Conservation (phyloP, 2,797 vertebrate species). For the Somateria mollissima region DNA sequence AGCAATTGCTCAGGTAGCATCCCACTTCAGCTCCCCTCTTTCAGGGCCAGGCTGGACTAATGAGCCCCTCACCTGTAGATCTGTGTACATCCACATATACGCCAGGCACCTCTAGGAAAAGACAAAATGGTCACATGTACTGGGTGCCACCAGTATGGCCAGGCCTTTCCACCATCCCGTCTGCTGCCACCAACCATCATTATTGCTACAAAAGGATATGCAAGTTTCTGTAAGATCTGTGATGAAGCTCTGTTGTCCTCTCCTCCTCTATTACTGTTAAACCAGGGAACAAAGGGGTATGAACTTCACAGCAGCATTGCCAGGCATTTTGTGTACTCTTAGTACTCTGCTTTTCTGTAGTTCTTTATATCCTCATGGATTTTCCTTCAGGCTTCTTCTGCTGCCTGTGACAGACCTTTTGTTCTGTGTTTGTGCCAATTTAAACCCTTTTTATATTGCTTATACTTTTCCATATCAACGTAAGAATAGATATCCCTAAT, state of each 20-base stretch:
- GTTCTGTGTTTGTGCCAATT: neutral
- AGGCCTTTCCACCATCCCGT: accelerated
- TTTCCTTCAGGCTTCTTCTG: neutral
- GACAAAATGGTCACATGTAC: accelerated
- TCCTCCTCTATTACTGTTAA: neutral
- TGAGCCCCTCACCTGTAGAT: accelerated
- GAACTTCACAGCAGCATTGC: neutral
- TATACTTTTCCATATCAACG: neutral
- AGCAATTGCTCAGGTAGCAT: neutral
- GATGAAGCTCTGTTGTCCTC: neutral
- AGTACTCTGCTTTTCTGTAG: neutral
- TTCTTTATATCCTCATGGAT: neutral
- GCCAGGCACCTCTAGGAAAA: neutral
- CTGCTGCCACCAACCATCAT: neutral
- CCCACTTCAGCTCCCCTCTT: accelerated
- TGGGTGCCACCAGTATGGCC: accelerated
- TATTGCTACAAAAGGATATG: neutral
- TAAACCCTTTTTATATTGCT: neutral
- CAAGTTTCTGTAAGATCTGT: neutral
- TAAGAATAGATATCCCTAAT: neutral
- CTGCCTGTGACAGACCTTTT: neutral
- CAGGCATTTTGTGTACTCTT: neutral
- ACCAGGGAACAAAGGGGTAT: neutral
- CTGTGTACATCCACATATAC: accelerated
- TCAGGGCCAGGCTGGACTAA: neutral